Conservation (phyloP, 2,113 vertebrate genomes). For the Mesembrinibis cayennensis region DNA sequence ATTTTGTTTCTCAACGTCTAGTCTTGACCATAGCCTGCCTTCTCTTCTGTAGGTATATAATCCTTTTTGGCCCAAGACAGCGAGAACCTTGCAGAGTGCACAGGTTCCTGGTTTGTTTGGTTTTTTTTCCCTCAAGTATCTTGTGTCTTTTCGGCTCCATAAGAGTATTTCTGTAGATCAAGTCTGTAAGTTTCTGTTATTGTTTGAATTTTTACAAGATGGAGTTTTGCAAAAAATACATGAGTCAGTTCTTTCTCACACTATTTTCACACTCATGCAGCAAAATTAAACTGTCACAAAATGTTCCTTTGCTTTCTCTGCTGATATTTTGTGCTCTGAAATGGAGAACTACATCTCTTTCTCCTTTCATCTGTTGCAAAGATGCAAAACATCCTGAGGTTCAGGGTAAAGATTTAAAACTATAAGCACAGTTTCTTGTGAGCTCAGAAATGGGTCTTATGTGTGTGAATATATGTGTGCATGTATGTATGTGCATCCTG, state of each 20-base stretch:
- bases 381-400: background rate
- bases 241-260: background rate
- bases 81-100: background rate
- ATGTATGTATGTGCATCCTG: background rate
- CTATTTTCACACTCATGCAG: background rate
- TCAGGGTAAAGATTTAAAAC: background rate
- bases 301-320: background rate
- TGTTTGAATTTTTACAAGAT: background rate
- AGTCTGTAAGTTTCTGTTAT: background rate
- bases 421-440: background rate
- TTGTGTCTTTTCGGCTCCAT: background rate
- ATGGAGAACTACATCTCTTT: background rate
- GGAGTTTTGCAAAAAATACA: background rate
- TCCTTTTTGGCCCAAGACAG: background rate
- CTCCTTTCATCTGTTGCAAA: background rate
- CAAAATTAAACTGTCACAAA: constrained; percentile 17
- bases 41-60: background rate
- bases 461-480: background rate
- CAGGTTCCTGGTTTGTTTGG: background rate
- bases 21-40: background rate
- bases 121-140: background rate
- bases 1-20: background rate
- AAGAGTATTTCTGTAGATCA: background rate
- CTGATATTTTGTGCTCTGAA: background rate
- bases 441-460: background rate